Conservation (phyloP, 2,888 invertebrate genomes). For the Gandaritis pyraliata region DNA sequence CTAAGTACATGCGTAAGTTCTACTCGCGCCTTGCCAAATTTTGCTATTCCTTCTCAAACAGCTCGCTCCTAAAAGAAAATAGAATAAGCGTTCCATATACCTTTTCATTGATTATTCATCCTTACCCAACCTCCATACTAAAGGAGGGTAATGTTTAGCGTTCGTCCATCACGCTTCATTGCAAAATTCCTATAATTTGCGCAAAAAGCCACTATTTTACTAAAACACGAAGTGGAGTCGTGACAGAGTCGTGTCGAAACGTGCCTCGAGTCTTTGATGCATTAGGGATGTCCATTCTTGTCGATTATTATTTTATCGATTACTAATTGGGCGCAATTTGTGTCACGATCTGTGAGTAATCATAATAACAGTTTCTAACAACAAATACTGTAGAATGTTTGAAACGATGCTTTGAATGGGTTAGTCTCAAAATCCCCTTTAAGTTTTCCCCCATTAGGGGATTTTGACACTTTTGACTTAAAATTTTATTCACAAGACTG, state of each 20-base stretch:
- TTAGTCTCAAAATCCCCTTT: too few relatives aligned
- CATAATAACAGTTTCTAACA: background rate
- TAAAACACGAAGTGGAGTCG: conserved; percentile 37
- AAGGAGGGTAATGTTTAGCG: conserved; percentile 5
- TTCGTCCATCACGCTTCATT: conserved; percentile 35
- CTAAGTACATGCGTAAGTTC: too few relatives aligned
- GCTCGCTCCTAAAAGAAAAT: too few relatives aligned
- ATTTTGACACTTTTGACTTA: too few relatives aligned
- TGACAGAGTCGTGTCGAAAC: conserved; percentile 38
- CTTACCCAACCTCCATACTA: conserved; percentile 3
- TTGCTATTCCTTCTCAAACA: too few relatives aligned
- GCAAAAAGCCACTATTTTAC: conserved; percentile 24
- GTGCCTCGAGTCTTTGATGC: conserved; percentile 33
- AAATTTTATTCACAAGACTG: too few relatives aligned
- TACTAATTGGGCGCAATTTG: conserved; percentile 16
- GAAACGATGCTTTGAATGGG: too few relatives aligned
- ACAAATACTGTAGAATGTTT: too few relatives aligned
- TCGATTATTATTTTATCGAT: conserved; percentile 10
- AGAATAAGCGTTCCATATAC: too few relatives aligned
- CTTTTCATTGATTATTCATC: background rate
- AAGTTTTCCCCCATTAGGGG: too few relatives aligned
- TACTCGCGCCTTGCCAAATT: too few relatives aligned
- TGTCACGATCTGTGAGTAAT: conserved; percentile 9
- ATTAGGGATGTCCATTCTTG: conserved; percentile 27
- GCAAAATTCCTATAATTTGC: conserved; percentile 38